Evolutionary conservation across 2,113 vertebrate genomes (phyloP).

Genomic region (Antigone vipio): DNA sequence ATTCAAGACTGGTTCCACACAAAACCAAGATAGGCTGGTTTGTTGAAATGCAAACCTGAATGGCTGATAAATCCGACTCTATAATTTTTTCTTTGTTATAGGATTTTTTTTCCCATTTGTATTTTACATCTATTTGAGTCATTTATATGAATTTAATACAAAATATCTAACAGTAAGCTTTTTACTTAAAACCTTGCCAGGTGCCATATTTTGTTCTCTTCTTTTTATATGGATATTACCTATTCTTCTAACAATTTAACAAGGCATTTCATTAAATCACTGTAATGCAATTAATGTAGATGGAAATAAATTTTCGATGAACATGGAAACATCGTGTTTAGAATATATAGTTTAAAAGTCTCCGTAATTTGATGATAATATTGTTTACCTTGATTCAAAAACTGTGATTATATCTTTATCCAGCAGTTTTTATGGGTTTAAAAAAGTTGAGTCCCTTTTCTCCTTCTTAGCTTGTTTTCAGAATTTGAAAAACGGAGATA

Average conservation of each 20-base stretch:
- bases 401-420: neutral
- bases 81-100: constrained; percentile 23
- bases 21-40: neutral
- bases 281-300: constrained; percentile 27
- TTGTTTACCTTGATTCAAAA: constrained; percentile 22
- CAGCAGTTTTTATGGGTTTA: constrained; percentile 18
- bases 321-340: neutral
- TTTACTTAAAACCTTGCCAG: constrained; percentile 36
- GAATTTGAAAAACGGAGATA: constrained; percentile 53
- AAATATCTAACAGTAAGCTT: constrained; percentile 34
- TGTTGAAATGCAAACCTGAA: constrained; percentile 26
- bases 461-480: constrained; percentile 54
- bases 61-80: constrained; percentile 31
- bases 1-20: constrained; percentile 5
- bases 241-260: constrained; percentile 54
- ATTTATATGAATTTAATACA: constrained; percentile 57
- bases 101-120: constrained; percentile 1
- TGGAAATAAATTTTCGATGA: constrained; percentile 33
- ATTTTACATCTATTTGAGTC: constrained; percentile 39
- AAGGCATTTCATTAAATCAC: constrained; percentile 27
- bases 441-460: constrained; percentile 45
- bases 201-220: constrained; percentile 39
- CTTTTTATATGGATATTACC: constrained; percentile 63
- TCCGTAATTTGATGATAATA: neutral
- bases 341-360: constrained; percentile 6